Evolutionary conservation across 2,113 vertebrate genomes (phyloP).

Genomic region (Nansenia antarctica): DNA sequence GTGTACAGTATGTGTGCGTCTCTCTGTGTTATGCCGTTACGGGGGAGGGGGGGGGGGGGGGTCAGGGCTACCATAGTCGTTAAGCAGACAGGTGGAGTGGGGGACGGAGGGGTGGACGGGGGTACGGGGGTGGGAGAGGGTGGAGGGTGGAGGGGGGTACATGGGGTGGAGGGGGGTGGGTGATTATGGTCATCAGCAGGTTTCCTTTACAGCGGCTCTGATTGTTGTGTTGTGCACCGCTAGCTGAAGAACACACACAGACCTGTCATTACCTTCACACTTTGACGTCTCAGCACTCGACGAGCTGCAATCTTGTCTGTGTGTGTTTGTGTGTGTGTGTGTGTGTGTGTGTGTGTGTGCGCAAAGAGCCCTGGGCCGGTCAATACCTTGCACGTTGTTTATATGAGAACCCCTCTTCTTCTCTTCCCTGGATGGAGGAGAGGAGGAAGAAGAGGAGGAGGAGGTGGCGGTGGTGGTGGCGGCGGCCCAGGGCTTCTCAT

Average conservation of each 20-base stretch:
- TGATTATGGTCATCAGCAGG: conserved; percentile 14
- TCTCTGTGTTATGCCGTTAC: no score
- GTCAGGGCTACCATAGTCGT: not conserved
- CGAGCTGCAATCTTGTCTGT: conserved; percentile 22
- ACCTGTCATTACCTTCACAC: conserved; percentile 20
- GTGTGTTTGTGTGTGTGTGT: conserved; percentile 2
- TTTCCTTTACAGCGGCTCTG: conserved; percentile 1
- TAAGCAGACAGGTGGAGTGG: not conserved
- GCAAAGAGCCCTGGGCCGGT: no score
- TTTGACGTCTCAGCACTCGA: not conserved
- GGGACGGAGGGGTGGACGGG: not conserved
- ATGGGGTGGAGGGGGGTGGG: not conserved
- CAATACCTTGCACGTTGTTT: not conserved
- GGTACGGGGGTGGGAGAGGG: not conserved
- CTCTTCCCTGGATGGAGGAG: no score
- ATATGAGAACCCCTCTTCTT: not conserved
- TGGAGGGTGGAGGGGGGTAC: not conserved
- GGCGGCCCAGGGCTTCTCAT: not conserved
- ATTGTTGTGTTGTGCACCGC: not conserved
- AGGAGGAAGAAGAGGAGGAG: no score
- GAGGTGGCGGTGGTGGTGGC: no score
- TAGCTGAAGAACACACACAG: no score
- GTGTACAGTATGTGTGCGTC: no score
- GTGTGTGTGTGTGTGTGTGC: not conserved
- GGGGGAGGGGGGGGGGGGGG: not conserved